A percentile compares a stretch with the other conserved stretches of the same genome.
Evolutionary conservation across 2,113 vertebrate species (phyloP).

Genomic region (Neodon shergylaensis): DNA sequence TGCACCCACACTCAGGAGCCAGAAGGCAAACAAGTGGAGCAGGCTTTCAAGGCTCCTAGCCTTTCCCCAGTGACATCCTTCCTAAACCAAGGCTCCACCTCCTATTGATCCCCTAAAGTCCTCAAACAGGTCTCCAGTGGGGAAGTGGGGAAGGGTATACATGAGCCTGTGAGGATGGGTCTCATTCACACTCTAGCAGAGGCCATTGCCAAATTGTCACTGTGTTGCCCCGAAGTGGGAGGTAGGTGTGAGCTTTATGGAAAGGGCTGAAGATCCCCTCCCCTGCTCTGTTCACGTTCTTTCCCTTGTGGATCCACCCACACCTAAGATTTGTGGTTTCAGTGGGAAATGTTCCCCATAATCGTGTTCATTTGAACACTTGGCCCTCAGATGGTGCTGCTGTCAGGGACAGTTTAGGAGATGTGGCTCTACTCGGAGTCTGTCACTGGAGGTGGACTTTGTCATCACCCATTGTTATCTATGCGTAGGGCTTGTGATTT

Average conservation of each 20-base stretch:
- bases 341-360: not conserved
- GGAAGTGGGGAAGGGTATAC: not conserved
- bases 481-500: not conserved
- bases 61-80: not conserved
- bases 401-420: not conserved
- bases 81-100: not conserved
- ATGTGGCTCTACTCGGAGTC: not conserved
- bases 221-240: too few relatives aligned
- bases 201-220: not conserved
- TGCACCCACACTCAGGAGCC: not conserved
- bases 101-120: not conserved
- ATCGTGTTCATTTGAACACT: not conserved
- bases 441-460: not conserved
- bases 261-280: not conserved
- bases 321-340: not conserved
- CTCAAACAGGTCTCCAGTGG: not conserved
- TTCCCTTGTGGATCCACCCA: not conserved
- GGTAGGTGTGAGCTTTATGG: not conserved
- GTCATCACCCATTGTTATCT: not conserved
- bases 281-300: fast-evolving
- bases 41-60: not conserved
- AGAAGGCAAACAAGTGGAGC: not conserved
- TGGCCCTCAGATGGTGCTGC: not conserved
- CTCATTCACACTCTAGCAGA: not conserved
- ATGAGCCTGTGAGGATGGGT: not conserved